These are phyloP conservation scores for Neopipo cinnamomea DNA, from an alignment of 2,113 vertebrate species.

Conservation along the genomic window DNA sequence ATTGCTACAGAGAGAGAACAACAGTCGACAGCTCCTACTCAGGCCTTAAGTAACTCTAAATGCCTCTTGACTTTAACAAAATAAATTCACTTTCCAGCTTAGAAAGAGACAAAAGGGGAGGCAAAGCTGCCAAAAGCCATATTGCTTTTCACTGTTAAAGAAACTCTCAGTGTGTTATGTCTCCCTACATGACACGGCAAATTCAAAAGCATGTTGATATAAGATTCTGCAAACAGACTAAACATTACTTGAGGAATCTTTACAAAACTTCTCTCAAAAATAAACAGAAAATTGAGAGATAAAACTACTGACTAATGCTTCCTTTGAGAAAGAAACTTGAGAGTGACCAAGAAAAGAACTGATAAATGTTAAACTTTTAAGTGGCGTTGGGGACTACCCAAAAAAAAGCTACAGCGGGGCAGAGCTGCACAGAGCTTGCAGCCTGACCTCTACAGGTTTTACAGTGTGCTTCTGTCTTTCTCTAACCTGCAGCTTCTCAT, in stretches of 20 bases:
- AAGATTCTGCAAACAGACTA: conserved; percentile 67
- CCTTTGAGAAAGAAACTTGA: conserved; percentile 46
- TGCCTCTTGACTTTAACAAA: conserved; percentile 46
- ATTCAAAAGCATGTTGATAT: conserved; percentile 51
- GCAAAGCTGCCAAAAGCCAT: conserved; percentile 53
- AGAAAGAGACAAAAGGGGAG: conserved; percentile 2
- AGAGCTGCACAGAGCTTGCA: neutral
- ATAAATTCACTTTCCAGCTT: conserved; percentile 12
- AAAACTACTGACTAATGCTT: conserved; percentile 27
- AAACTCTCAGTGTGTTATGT: neutral
- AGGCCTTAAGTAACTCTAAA: conserved; percentile 42
- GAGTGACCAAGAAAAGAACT: neutral
- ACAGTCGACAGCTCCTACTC: neutral
- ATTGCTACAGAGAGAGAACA: neutral
- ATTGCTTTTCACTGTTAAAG: conserved; percentile 50
- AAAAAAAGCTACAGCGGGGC: neutral
- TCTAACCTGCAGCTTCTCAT: neutral
- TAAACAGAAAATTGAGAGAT: conserved; percentile 49
- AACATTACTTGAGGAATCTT: conserved; percentile 61
- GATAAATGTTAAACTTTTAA: neutral
- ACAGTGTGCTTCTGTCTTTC: neutral
- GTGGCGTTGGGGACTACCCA: neutral
- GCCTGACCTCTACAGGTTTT: neutral
- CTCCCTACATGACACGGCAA: neutral
- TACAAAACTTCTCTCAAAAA: conserved; percentile 46